phyloP scores from a whole-genome alignment of 2,888 invertebrate genomes.

The Leucoma salicis region DNA sequence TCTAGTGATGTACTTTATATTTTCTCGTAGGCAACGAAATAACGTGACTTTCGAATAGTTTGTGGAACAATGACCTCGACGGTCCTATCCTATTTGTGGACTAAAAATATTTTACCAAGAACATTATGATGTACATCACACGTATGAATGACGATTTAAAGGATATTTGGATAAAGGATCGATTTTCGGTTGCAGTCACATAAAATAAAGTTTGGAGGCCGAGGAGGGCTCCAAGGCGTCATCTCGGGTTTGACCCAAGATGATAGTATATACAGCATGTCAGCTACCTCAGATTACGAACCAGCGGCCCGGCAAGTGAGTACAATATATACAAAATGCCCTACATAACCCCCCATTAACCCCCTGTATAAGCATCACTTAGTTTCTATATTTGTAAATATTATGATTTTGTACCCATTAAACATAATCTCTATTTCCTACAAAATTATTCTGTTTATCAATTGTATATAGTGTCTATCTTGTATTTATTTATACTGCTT shows the following conservation, averaged over 20 bases:
- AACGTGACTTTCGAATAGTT: constrained; percentile 63
- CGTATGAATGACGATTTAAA: constrained; percentile 53
- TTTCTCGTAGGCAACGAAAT: constrained; percentile 62
- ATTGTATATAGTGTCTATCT: too few species aligned
- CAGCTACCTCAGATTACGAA: constrained; percentile 78
- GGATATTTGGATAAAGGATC: constrained; percentile 66
- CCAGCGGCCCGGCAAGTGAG: constrained; percentile 79
- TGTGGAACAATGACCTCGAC: constrained; percentile 78
- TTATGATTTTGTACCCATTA: constrained; percentile 35
- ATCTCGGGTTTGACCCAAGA: constrained; percentile 81
- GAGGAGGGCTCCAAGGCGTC: constrained; percentile 72
- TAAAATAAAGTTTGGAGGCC: constrained; percentile 74
- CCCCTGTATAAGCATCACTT: constrained; percentile 16
- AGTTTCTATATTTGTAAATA: constrained; percentile 30
- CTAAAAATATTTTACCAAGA: constrained; percentile 75
- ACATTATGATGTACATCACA: constrained; percentile 60
- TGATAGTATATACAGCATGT: constrained; percentile 80
- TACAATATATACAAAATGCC: constrained; percentile 35
- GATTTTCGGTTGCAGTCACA: constrained; percentile 79
- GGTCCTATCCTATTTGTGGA: constrained; percentile 72
- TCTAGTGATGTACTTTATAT: constrained; percentile 57
- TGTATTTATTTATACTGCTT: neutral
- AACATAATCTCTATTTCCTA: constrained; percentile 26
- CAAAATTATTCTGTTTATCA: constrained; percentile 11
- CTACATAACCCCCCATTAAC: constrained; percentile 2